Evolutionary conservation across 2,113 vertebrate species (phyloP).

Genomic region (Hippolais icterina): DNA sequence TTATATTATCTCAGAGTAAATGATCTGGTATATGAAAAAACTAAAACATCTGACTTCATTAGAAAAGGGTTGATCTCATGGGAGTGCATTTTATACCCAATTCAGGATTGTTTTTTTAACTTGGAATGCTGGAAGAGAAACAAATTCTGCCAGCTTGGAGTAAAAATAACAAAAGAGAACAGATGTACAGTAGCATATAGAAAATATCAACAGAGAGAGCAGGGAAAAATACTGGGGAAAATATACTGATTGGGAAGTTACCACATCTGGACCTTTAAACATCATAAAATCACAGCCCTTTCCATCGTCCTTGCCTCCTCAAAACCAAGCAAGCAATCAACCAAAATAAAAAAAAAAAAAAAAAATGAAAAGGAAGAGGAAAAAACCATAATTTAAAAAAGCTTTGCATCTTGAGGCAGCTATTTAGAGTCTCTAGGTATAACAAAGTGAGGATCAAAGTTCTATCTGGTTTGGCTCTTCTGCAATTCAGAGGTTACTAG

Average conservation of each 20-base stretch:
- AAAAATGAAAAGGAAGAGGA: background rate
- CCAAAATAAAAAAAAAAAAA: too few species aligned
- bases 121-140: background rate
- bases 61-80: background rate
- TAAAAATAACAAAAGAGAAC: slow-evolving; percentile 11
- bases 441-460: background rate
- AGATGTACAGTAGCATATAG: slow-evolving; percentile 5
- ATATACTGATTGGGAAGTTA: background rate
- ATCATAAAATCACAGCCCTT: background rate
- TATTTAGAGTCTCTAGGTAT: background rate
- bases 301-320: background rate
- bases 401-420: accelerated
- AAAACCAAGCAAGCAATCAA: background rate
- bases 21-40: slow-evolving; percentile 12
- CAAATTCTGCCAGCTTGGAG: background rate
- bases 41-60: background rate
- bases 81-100: background rate
- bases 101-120: slow-evolving; percentile 2
- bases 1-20: slow-evolving; percentile 44
- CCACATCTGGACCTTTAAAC: background rate
- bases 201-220: background rate
- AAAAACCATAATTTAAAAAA: background rate
- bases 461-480: background rate
- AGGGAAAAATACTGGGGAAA: background rate
- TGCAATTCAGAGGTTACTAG: background rate